Evolutionary conservation across 92 coral and sea anemone genomes (phyloP), one percentile per base, ranked within the genome.

Genomic region (Parazoanthus swiftii): DNA sequence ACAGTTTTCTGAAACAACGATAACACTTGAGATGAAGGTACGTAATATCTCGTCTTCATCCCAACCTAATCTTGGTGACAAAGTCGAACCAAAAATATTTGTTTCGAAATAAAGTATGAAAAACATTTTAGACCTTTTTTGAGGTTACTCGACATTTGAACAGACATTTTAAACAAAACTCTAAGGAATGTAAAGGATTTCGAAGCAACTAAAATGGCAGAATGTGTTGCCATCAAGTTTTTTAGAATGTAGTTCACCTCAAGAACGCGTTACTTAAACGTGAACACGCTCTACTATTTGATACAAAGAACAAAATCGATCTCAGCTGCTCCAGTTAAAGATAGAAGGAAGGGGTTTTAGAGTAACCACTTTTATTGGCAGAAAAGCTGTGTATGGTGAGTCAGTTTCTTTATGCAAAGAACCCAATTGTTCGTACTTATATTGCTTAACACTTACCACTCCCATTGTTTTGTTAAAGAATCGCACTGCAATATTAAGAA

Each of bases 401-500:
- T 74, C 39, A 13, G 78, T 35, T 6, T 6, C 25, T 25, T 76
- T 20, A 3, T 20, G 51, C 80, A 11, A 18, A 39, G 23, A 76
- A 76, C 54, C 54, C 51, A 11, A 76, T 42, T 63, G 26, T 23
- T 63, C 8, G 37, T 37, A 46, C 37, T 15, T 18, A 11, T 14
- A 33, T 13, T 9, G n/a, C 82, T 23, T 4, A 8, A 25, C 39
- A 79, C 82, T 79, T 21, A 79, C 82, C 42, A 79, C 82, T 48
- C 82, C 82, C 82, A 79, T 79, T 51, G 82, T 44, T 46, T 54
- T 54, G 20, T 79, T 79, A 16, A 79, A 79, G 43, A 79, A 79
- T 79, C 82, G 35, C 65, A 79, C 82, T 79, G 82, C 67, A 79
- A 48, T 10, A 79, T 35, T 25, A 43, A 43, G 58, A 78, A 79